Conservation (phyloP, 2,888 invertebrate genomes). For the Zaprionus obscuricornis region DNA sequence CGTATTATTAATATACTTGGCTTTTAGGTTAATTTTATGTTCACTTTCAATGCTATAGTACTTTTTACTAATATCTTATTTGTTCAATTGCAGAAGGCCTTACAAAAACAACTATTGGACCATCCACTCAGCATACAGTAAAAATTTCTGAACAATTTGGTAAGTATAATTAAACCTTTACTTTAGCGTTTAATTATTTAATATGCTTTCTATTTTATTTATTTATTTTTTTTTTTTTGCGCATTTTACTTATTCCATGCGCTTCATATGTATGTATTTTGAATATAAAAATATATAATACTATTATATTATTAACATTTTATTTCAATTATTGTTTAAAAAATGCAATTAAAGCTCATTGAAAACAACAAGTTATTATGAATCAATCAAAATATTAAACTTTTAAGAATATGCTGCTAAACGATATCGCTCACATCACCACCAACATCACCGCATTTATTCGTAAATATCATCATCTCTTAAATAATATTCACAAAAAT, state of each 20-base stretch:
- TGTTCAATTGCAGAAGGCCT: constrained; percentile 64
- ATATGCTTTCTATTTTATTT: constrained; percentile 21
- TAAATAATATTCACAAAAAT: constrained; percentile 33
- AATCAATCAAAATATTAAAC: constrained; percentile 10
- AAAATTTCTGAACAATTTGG: constrained; percentile 45
- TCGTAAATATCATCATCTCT: constrained; percentile 43
- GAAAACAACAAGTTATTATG: constrained; percentile 38
- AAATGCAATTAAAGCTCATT: constrained; percentile 77
- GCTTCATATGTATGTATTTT: constrained; percentile 44
- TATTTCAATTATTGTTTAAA: constrained; percentile 43
- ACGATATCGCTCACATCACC: constrained; percentile 47
- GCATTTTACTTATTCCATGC: constrained; percentile 41
- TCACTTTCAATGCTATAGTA: neutral
- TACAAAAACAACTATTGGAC: constrained; percentile 58
- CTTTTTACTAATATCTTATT: constrained; percentile 19
- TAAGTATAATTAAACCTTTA: constrained; percentile 27
- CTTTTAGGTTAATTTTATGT: constrained; percentile 60
- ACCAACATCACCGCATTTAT: constrained; percentile 53
- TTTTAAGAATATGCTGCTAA: constrained; percentile 28
- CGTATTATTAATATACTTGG: constrained; percentile 49
- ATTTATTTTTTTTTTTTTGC: constrained; percentile 26
- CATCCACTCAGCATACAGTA: constrained; percentile 42
- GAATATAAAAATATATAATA: constrained; percentile 5
- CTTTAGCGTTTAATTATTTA: neutral
- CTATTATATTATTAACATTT: constrained; percentile 12